These are phyloP conservation scores for Tetragonula carbonaria DNA, from an alignment of 2,888 invertebrate genomes.

Conservation along the genomic window DNA sequence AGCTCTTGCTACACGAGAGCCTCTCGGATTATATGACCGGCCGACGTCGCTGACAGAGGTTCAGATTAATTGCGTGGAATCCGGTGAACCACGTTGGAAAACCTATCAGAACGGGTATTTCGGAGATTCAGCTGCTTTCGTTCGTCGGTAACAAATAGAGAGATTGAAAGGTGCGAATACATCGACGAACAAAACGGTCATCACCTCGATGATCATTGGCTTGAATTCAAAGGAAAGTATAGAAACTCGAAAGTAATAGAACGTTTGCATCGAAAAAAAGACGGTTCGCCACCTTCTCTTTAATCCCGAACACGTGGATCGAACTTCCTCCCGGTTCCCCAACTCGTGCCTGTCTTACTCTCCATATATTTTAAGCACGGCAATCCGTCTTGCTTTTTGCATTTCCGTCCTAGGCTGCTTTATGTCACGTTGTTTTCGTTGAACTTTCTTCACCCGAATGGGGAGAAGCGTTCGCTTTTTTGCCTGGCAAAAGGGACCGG, in stretches of 20 bases:
- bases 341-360: slow-evolving; percentile 25
- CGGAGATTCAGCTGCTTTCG: slow-evolving; percentile 18
- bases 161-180: not conserved
- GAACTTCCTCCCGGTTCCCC: slow-evolving; percentile 33
- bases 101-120: slow-evolving; percentile 25
- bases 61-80: slow-evolving; percentile 62
- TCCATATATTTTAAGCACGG: slow-evolving; percentile 61
- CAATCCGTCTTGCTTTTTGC: slow-evolving; percentile 65
- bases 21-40: slow-evolving; percentile 60
- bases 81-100: slow-evolving; percentile 36
- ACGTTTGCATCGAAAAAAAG: not conserved
- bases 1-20: slow-evolving; percentile 29
- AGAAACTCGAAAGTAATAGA: not conserved
- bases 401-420: slow-evolving; percentile 56
- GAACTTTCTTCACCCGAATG: slow-evolving; percentile 40
- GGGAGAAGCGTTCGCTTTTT: slow-evolving; percentile 27
- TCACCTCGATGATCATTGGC: too few species aligned
- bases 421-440: slow-evolving; percentile 58
- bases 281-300: slow-evolving; percentile 23
- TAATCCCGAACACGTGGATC: slow-evolving; percentile 58
- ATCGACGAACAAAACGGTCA: not conserved
- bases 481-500: slow-evolving; percentile 11
- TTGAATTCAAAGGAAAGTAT: not conserved
- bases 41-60: slow-evolving; percentile 61
- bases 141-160: not conserved